Conservation (phyloP, 2,113 vertebrate genomes). For the Aix galericulata region DNA sequence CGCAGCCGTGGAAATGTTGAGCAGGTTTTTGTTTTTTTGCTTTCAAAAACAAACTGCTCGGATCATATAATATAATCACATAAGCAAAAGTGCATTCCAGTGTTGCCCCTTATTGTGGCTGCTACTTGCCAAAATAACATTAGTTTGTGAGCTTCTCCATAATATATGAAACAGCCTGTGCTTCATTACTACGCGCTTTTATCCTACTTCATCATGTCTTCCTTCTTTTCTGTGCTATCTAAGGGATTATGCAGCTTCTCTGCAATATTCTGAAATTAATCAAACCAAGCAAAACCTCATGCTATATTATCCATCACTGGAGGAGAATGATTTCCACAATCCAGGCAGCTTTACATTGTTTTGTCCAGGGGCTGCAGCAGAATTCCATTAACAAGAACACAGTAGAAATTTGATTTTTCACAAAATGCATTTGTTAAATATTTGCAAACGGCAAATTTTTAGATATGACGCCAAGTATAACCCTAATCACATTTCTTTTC, state of each 20-base stretch:
- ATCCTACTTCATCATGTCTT: conserved; percentile 66
- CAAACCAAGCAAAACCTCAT: conserved; percentile 79
- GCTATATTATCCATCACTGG: conserved; percentile 76
- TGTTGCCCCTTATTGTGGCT: conserved; percentile 50
- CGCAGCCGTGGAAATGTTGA: background rate
- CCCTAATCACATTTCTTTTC: conserved; percentile 28
- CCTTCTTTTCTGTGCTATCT: conserved; percentile 69
- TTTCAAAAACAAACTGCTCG: background rate
- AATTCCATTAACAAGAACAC: conserved; percentile 67
- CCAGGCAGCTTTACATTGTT: conserved; percentile 72
- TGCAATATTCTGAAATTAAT: conserved; percentile 83
- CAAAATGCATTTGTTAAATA: conserved; percentile 64
- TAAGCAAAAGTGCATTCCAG: conserved; percentile 35
- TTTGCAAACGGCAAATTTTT: conserved; percentile 30
- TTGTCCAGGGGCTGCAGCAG: conserved; percentile 74
- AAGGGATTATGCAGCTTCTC: conserved; percentile 80
- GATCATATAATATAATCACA: background rate
- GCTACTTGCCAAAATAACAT: conserved; percentile 11
- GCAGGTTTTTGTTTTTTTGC: conserved; percentile 38
- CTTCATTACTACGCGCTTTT: conserved; percentile 58
- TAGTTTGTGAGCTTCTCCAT: conserved; percentile 10
- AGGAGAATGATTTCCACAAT: conserved; percentile 71
- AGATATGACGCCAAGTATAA: conserved; percentile 7
- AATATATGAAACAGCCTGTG: conserved; percentile 33
- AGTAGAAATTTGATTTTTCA: conserved; percentile 59